Evolutionary conservation across 37 sponge, comb jelly and placozoan species (phyloP).

Genomic region (Oscarella lobularis): DNA sequence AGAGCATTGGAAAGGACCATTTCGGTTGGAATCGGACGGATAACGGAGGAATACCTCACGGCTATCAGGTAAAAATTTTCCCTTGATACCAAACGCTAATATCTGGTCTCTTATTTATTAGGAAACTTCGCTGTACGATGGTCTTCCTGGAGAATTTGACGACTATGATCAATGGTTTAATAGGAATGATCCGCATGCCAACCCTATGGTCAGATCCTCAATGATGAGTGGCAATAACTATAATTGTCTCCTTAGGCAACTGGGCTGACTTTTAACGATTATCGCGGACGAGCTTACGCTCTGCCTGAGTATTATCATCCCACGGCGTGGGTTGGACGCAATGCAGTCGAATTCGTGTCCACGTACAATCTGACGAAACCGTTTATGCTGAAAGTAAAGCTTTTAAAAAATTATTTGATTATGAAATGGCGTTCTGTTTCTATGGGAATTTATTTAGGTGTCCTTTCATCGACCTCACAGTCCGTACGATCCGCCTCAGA

Average conservation of each 20-base stretch:
- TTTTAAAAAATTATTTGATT: neutral
- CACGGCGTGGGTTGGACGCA: constrained; percentile 52
- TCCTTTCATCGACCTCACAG: constrained; percentile 71
- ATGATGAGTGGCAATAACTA: neutral
- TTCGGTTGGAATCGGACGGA: constrained; percentile 45
- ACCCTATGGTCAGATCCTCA: constrained; percentile 24
- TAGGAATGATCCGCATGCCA: constrained; percentile 19
- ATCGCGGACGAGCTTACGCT: constrained; percentile 36
- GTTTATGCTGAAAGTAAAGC: constrained; percentile 5
- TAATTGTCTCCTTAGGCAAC: constrained; percentile 8
- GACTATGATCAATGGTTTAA: constrained; percentile 57
- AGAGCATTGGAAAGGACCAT: constrained; percentile 56
- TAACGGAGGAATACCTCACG: constrained; percentile 35
- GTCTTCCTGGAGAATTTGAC: constrained; percentile 29
- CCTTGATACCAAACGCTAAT: no score
- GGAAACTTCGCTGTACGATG: constrained; percentile 48
- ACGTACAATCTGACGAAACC: constrained; percentile 36
- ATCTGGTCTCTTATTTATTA: neutral
- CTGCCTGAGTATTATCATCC: constrained; percentile 59
- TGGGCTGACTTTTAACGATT: constrained; percentile 48
- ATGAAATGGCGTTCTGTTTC: no score
- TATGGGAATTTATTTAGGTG: constrained; percentile 27
- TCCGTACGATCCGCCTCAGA: constrained; percentile 53
- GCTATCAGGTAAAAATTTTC: constrained; percentile 10
- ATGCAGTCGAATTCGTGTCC: constrained; percentile 25